Conservation (phyloP, 2,888 invertebrate species). For the Hemithea aestivaria region DNA sequence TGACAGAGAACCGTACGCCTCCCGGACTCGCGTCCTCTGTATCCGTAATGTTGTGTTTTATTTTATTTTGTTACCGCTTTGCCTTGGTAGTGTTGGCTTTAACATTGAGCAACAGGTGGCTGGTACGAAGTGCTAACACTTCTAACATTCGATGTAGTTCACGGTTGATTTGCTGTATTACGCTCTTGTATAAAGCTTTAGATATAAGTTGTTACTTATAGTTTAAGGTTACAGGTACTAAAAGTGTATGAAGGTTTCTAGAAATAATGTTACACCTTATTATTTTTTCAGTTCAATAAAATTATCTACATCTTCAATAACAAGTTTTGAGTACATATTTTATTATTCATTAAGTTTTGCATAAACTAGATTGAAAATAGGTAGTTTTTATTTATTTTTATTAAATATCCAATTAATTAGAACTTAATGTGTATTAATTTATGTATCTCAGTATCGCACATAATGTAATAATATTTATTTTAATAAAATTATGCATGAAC, state of each 20-base stretch:
- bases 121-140: conserved; percentile 75
- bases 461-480: conserved; percentile 14
- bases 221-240: conserved; percentile 26
- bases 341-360: conserved; percentile 41
- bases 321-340: conserved; percentile 32
- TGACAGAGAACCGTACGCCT: conserved; percentile 57
- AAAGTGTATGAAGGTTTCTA: conserved; percentile 6
- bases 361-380: conserved; percentile 2
- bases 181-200: conserved; percentile 49
- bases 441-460: conserved; percentile 20
- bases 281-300: not conserved
- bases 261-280: not conserved
- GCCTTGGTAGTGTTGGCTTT: conserved; percentile 76
- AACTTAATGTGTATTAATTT: conserved; percentile 41
- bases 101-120: conserved; percentile 68
- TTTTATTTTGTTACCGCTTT: conserved; percentile 66
- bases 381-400: no score
- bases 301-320: conserved; percentile 34
- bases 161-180: conserved; percentile 63
- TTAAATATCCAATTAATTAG: not conserved
- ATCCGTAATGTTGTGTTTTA: conserved; percentile 75
- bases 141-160: conserved; percentile 64
- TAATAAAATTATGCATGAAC: conserved; percentile 25
- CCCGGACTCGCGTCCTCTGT: conserved; percentile 74
- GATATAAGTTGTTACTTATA: conserved; percentile 21